Evolutionary conservation across 2,113 vertebrate genomes (phyloP), one percentile per base, ranked within the genome.

Genomic region (Oryzias curvinotus): DNA sequence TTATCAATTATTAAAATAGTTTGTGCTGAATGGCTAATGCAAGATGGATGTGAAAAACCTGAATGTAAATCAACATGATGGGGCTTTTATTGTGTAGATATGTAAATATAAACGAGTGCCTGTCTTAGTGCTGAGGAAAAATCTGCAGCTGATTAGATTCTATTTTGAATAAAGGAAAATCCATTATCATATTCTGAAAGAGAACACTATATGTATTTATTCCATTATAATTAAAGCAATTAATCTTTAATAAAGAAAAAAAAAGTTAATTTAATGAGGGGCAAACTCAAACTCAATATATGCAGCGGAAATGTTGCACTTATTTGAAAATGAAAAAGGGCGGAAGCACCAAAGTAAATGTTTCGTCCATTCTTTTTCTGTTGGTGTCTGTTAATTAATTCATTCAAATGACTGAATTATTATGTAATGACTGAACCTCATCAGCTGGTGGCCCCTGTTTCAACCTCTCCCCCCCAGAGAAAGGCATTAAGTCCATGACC

Each of bases 401-500:
- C 46, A 76, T 78, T 78, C 65, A 80, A 83, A 82, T 86, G 28
- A 85, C 76, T 72, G 81, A 77, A 74, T 82, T 67, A 77, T 87
- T 86, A 85, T 79, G 78, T 87, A 83, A 88, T 82, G 77, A 65
- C 68, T 36, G 69, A 65, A 84, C 74, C 82, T 86, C 85, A 89
- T 87, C 82, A 80, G 83, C 61, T 58, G 59, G 57, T 70, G 62
- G 71, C 78, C 80, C 6, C 18, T 52, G 84, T 73, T 80, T 80
- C 81, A 64, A 61, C 84, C 78, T 72, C 80, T 65, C 70, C 62
- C 76, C 21, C 69, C 52, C 14, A 72, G 61, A 87, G 81, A 81
- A 73, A 87, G 71, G 71, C 78, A 77, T 82, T 77, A 78, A 72
- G 74, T 44, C 80, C 65, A 57, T 66, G 77, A 82, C 80, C 76